Conservation (phyloP, 35 echinoderm and acorn worm genomes). For the Heliocidaris tuberculata region DNA sequence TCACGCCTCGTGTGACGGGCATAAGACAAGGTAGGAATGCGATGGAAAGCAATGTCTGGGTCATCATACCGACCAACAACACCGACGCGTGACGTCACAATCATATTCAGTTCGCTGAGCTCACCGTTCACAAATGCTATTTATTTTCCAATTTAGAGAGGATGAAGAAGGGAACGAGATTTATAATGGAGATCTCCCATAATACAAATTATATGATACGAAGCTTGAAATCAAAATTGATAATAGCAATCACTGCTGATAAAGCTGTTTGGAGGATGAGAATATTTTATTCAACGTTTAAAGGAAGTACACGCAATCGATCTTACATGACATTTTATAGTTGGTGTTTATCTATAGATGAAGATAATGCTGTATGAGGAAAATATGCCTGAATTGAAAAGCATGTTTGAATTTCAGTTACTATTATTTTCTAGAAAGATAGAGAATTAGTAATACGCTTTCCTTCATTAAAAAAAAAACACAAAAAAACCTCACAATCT, state of each 20-base stretch:
- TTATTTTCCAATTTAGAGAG: not conserved
- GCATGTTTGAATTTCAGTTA: too few relatives aligned
- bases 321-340: too few relatives aligned
- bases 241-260: not conserved
- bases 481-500: too few relatives aligned
- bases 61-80: not conserved
- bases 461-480: too few relatives aligned
- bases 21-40: not conserved
- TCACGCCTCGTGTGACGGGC: too few relatives aligned
- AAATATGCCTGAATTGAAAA: too few relatives aligned
- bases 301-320: not conserved
- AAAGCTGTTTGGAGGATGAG: not conserved
- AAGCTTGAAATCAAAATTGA: not conserved
- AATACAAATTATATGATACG: not conserved
- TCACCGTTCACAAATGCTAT: not conserved
- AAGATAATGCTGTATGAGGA: too few relatives aligned
- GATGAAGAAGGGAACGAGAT: not conserved
- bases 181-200: not conserved
- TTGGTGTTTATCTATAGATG: too few relatives aligned
- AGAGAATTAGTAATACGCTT: too few relatives aligned
- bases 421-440: too few relatives aligned
- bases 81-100: not conserved
- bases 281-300: not conserved
- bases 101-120: not conserved
- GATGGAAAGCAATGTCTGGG: not conserved